Conservation (phyloP, 2,888 invertebrate genomes). For the Eupithecia subumbrata region DNA sequence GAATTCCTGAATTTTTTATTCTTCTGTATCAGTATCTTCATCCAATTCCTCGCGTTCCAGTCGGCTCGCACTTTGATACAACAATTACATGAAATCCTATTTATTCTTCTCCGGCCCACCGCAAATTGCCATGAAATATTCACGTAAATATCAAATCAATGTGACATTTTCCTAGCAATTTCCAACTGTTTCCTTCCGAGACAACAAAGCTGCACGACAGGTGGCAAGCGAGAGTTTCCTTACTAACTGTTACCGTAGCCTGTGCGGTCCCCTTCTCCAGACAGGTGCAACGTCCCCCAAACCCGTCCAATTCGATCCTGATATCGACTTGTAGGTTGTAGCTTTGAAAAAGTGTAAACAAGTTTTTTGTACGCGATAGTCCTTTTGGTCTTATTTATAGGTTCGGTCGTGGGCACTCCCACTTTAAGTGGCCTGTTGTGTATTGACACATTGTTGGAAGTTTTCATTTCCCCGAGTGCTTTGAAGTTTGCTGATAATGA, state of each 20-base stretch:
- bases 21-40: neutral
- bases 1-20: neutral
- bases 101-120: slow-evolving; percentile 18
- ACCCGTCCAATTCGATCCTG: slow-evolving; percentile 46
- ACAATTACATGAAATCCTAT: slow-evolving; percentile 15
- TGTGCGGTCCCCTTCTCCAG: slow-evolving; percentile 40
- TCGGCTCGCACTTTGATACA: neutral
- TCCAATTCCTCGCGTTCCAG: neutral
- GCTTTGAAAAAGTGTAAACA: slow-evolving; percentile 46
- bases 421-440: slow-evolving; percentile 33
- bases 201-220: slow-evolving; percentile 56
- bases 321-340: slow-evolving; percentile 44
- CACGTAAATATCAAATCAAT: no score
- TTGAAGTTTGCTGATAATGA: slow-evolving; percentile 7
- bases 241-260: slow-evolving; percentile 29
- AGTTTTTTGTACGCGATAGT: slow-evolving; percentile 35
- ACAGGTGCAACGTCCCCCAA: slow-evolving; percentile 67
- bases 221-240: slow-evolving; percentile 50
- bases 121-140: slow-evolving; percentile 25
- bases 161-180: slow-evolving; percentile 26
- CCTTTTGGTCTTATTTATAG: slow-evolving; percentile 37
- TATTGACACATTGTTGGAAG: slow-evolving; percentile 38
- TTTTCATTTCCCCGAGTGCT: slow-evolving; percentile 31
- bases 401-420: slow-evolving; percentile 35
- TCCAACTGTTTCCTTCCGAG: slow-evolving; percentile 47